phyloP scores from a whole-genome alignment of 2,797 vertebrate species.

The Sebastolobus alascanus region DNA sequence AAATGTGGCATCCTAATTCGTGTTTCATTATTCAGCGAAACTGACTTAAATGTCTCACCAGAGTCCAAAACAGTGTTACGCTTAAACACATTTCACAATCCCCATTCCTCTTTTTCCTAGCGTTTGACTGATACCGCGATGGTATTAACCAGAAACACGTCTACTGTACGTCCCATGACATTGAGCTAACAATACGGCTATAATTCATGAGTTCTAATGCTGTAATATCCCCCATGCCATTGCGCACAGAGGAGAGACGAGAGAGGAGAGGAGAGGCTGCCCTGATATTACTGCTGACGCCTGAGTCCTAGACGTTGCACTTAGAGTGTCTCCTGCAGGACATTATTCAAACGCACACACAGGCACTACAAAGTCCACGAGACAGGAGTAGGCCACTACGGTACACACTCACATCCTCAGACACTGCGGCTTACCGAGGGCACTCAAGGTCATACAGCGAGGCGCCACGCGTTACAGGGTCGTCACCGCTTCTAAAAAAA shows the following conservation, averaged over 20 bases:
- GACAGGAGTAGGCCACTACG: slow-evolving; percentile 59
- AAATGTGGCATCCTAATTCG: slow-evolving; percentile 53
- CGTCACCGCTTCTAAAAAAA: slow-evolving; percentile 19
- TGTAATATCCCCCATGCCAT: slow-evolving; percentile 74
- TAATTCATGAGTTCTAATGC: slow-evolving; percentile 78
- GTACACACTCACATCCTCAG: slow-evolving; percentile 54
- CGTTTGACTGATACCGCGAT: slow-evolving; percentile 52
- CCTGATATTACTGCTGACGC: slow-evolving; percentile 84
- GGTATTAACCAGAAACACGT: slow-evolving; percentile 35
- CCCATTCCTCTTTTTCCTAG: slow-evolving; percentile 24
- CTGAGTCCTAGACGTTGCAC: slow-evolving; percentile 82
- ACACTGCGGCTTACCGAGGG: slow-evolving; percentile 45
- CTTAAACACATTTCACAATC: slow-evolving; percentile 46
- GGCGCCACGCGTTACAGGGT: slow-evolving; percentile 35
- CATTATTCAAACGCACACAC: slow-evolving; percentile 84
- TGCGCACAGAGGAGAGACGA: slow-evolving; percentile 71
- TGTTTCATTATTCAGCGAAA: slow-evolving; percentile 48
- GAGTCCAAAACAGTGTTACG: slow-evolving; percentile 36
- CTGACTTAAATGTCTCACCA: slow-evolving; percentile 57
- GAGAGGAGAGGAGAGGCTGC: slow-evolving; percentile 70
- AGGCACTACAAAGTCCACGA: slow-evolving; percentile 62
- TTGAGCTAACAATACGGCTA: slow-evolving; percentile 68
- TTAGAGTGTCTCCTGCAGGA: slow-evolving; percentile 83
- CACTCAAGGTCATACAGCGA: slow-evolving; percentile 70
- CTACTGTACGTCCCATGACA: slow-evolving; percentile 61